Evolutionary conservation across 2,888 invertebrate genomes (phyloP), one percentile per base, ranked within the genome.

Genomic region (Atherix ibis): DNA sequence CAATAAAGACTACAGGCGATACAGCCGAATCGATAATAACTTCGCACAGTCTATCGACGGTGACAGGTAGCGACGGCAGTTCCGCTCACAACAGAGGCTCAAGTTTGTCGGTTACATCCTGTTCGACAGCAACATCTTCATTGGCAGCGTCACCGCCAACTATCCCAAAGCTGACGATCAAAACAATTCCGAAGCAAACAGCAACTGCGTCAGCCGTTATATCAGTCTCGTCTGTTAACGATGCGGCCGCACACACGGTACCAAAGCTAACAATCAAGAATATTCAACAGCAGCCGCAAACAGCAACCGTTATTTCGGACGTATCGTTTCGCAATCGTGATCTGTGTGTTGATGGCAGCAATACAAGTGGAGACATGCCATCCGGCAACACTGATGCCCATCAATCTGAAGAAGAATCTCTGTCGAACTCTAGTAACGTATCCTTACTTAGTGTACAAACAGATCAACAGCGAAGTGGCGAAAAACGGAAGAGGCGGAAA

Each of bases 151-250:
- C 43, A 33, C 47, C 48, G 49, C 35, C 52, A 28, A 64, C 66
- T 51, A 59, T 70, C 50, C 70, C 71, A 47, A 71, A 70, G 59
- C 60, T 71, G 37, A 71, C 70, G 34, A 70, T 70, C 26, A 71
- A 71, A 54, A 63, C 67, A 18, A 50, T 54, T 39, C 44, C 47
- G 26, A 50, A 52, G 17, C 43, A 48, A 39, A 12, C 41, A 25
- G 12, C 30, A 13, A 10, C 26, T n/a, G 9, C 5, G 4, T 5
- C n/a, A 6, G 22, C 22, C 22, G 22, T 22, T 22, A 22, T 22
- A 6, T 22, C 22, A 22, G 6, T 10, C 22, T 22, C 22, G 10
- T 22, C 22, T 8, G 6, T 10, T 10, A 6, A 8, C 10, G 6
- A 8, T 6, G 6, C 6, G 6, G 10, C 45, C 2, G 43, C 50